Percentiles rank a stretch among this genome's conserved stretches.
Evolutionary conservation across 2,888 invertebrate species (phyloP).

Genomic region (Acanthococcus lagerstroemiae): DNA sequence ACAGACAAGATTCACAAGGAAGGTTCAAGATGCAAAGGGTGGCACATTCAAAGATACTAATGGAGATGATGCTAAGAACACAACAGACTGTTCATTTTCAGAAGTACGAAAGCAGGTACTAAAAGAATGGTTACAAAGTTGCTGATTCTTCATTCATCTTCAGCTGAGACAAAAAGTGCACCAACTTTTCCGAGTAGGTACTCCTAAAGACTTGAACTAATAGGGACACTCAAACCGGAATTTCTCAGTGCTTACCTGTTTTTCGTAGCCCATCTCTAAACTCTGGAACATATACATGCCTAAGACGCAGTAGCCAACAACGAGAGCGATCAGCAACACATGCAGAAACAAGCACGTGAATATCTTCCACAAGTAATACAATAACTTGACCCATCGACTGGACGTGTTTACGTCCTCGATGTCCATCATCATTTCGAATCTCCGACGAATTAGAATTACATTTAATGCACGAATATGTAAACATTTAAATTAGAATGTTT

Average conservation of each 20-base stretch:
- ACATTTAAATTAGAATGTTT: too few relatives aligned
- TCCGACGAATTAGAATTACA: neutral
- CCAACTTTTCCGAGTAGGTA: neutral
- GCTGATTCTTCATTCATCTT: neutral
- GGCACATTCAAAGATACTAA: too few relatives aligned
- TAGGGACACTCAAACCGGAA: neutral
- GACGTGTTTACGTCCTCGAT: constrained; percentile 39
- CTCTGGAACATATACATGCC: constrained; percentile 76
- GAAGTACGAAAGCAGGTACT: too few relatives aligned
- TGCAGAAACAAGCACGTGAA: constrained; percentile 79
- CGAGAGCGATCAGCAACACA: constrained; percentile 73
- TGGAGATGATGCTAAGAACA: too few relatives aligned
- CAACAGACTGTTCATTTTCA: too few relatives aligned
- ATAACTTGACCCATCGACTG: constrained; percentile 47
- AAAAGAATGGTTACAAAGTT: too few relatives aligned
- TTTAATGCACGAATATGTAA: too few relatives aligned
- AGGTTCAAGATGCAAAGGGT: too few relatives aligned
- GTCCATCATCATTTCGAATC: constrained; percentile 31
- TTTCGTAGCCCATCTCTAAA: constrained; percentile 64
- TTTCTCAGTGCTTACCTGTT: constrained; percentile 47
- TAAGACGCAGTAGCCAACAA: constrained; percentile 79
- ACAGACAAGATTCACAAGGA: too few relatives aligned
- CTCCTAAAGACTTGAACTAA: neutral
- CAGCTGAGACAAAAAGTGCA: neutral
- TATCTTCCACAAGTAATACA: constrained; percentile 66